phyloP scores from a whole-genome alignment of 2,113 vertebrate genomes.

The Aspidoscelis tigris region DNA sequence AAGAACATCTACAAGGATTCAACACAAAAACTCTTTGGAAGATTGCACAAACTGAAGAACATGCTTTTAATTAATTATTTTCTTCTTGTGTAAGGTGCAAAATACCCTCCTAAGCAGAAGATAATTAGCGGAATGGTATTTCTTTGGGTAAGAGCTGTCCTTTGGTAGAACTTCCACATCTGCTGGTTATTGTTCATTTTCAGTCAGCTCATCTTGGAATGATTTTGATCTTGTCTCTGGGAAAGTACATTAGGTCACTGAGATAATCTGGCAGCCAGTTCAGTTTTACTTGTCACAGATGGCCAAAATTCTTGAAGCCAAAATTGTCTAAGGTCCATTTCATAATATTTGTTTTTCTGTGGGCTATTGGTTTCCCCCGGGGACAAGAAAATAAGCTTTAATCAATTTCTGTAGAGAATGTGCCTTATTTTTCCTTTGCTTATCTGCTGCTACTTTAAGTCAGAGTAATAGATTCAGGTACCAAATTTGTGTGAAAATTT shows the following conservation, averaged over 20 bases:
- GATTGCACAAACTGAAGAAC: neutral
- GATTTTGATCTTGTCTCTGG: conserved; percentile 33
- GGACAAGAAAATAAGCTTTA: conserved; percentile 3
- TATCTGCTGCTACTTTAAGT: conserved; percentile 8
- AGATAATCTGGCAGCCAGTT: conserved; percentile 24
- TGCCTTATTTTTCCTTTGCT: neutral
- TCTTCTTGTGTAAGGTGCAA: neutral
- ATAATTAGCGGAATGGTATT: neutral
- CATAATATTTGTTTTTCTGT: conserved; percentile 40
- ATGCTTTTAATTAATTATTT: neutral
- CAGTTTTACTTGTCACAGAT: conserved; percentile 11
- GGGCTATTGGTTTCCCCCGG: conserved; percentile 23
- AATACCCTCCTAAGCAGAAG: neutral
- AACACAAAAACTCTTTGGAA: no score
- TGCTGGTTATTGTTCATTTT: conserved; percentile 5
- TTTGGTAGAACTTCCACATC: conserved; percentile 1
- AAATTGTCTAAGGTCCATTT: conserved; percentile 23
- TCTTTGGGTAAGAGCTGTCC: neutral
- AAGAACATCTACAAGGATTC: no score
- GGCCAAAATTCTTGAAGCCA: conserved; percentile 23
- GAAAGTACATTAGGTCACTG: conserved; percentile 39
- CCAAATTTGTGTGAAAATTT: neutral
- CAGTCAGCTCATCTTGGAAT: conserved; percentile 17
- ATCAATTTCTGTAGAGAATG: conserved; percentile 7
- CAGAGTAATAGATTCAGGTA: neutral